Conservation (phyloP, 1,140 invertebrate species). For the Theocolax elegans region DNA sequence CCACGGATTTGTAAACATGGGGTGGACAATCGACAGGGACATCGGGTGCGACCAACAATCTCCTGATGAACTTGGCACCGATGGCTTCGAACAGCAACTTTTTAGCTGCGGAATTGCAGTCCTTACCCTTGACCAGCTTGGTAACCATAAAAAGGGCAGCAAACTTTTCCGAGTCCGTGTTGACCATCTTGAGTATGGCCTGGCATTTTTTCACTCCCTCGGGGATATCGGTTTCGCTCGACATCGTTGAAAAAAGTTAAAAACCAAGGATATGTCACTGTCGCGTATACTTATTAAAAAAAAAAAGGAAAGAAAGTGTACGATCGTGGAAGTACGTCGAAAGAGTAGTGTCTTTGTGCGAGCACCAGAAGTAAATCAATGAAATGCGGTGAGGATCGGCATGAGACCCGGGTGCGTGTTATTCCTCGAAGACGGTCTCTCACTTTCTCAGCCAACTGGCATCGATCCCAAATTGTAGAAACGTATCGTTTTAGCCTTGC, state of each 20-base stretch:
- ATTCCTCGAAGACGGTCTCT: constrained; percentile 34
- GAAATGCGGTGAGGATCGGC: too few species aligned
- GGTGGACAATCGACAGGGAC: constrained; percentile 86
- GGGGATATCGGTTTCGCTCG: constrained; percentile 65
- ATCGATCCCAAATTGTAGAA: constrained; percentile 50
- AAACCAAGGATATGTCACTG: too few species aligned
- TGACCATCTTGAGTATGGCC: constrained; percentile 79
- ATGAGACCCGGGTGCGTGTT: too few species aligned
- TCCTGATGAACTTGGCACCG: constrained; percentile 84
- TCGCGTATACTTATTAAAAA: too few species aligned
- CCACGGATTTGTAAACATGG: constrained; percentile 89
- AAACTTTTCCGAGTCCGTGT: constrained; percentile 90
- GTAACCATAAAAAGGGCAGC: constrained; percentile 91
- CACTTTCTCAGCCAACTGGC: constrained; percentile 63
- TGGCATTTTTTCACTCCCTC: constrained; percentile 86
- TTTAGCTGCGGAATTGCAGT: constrained; percentile 77
- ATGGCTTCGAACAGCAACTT: constrained; percentile 89
- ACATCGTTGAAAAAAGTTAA: too few species aligned
- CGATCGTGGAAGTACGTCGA: too few species aligned
- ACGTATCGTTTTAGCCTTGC: constrained; percentile 60
- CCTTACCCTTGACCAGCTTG: constrained; percentile 83
- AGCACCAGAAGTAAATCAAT: too few species aligned
- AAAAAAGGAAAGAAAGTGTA: too few species aligned
- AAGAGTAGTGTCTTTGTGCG: too few species aligned
- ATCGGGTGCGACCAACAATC: constrained; percentile 78